These are phyloP conservation scores for Neopelma chrysocephalum DNA, from an alignment of 2,797 vertebrate species.

Conservation along the genomic window DNA sequence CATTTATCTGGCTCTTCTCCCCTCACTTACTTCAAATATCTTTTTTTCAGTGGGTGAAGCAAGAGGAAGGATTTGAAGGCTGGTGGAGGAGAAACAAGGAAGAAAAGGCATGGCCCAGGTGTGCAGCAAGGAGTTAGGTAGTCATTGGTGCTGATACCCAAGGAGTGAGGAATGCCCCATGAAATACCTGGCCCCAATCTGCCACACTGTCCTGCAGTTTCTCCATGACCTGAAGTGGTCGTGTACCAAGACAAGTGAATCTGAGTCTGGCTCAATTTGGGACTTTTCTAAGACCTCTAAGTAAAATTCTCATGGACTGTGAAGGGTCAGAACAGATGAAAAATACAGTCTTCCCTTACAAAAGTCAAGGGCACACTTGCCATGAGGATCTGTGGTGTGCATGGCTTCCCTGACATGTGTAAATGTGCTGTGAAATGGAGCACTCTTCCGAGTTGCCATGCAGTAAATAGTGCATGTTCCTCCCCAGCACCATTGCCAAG, in stretches of 20 bases:
- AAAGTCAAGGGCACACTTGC: neutral
- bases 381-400: neutral
- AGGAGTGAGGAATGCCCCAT: neutral
- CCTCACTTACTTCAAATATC: neutral
- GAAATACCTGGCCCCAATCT: neutral
- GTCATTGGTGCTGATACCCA: accelerated
- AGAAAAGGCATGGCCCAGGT: neutral
- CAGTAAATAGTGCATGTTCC: neutral
- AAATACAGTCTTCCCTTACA: neutral
- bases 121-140: neutral
- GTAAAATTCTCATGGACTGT: neutral
- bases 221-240: neutral
- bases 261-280: neutral
- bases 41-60: neutral
- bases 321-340: neutral
- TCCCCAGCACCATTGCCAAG: neutral
- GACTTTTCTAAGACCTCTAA: neutral
- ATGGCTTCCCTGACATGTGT: accelerated
- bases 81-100: neutral
- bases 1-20: neutral
- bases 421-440: neutral
- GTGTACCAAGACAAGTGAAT: neutral
- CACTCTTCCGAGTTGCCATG: neutral
- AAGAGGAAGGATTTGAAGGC: neutral
- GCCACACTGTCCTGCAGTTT: neutral